Conservation (phyloP, 1,140 invertebrate genomes). For the Pseudomyrmex dendroicus region DNA sequence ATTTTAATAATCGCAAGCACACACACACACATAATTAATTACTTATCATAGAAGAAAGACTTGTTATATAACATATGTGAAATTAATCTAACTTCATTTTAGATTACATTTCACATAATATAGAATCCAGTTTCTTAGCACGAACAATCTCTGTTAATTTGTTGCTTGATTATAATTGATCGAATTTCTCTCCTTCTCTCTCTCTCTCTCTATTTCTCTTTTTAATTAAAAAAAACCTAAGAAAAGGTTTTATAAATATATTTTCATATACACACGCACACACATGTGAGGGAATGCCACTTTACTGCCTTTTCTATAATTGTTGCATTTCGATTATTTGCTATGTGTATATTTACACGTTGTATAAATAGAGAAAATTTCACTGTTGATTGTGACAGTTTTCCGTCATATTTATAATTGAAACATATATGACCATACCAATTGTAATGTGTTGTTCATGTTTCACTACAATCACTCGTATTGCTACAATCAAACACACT, state of each 20-base stretch:
- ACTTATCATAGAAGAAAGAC: slow-evolving; percentile 44
- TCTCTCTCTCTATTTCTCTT: not conserved
- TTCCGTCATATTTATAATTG: slow-evolving; percentile 52
- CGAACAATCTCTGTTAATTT: slow-evolving; percentile 63
- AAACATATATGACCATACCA: slow-evolving; percentile 60
- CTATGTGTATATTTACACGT: slow-evolving; percentile 70
- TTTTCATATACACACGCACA: slow-evolving; percentile 45
- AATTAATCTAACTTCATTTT: slow-evolving; percentile 40
- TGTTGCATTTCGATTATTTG: slow-evolving; percentile 55
- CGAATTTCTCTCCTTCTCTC: too few species aligned
- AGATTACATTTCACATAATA: slow-evolving; percentile 40
- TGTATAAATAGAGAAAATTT: slow-evolving; percentile 44
- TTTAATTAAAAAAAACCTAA: slow-evolving; percentile 52
- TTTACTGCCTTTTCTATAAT: slow-evolving; percentile 54
- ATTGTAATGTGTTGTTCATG: slow-evolving; percentile 26
- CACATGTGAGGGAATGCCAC: slow-evolving; percentile 18
- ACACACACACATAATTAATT: slow-evolving; percentile 12
- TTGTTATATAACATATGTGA: slow-evolving; percentile 32
- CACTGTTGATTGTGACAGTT: slow-evolving; percentile 71
- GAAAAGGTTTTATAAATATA: slow-evolving; percentile 62
- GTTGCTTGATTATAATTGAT: slow-evolving; percentile 6
- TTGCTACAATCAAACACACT: slow-evolving; percentile 59
- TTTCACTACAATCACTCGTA: slow-evolving; percentile 40
- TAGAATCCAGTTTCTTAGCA: slow-evolving; percentile 62
- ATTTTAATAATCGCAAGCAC: slow-evolving; percentile 33